Base-by-base conservation (phyloP, 1,140 invertebrate species). In the Arctopsyche grandis region DNA sequence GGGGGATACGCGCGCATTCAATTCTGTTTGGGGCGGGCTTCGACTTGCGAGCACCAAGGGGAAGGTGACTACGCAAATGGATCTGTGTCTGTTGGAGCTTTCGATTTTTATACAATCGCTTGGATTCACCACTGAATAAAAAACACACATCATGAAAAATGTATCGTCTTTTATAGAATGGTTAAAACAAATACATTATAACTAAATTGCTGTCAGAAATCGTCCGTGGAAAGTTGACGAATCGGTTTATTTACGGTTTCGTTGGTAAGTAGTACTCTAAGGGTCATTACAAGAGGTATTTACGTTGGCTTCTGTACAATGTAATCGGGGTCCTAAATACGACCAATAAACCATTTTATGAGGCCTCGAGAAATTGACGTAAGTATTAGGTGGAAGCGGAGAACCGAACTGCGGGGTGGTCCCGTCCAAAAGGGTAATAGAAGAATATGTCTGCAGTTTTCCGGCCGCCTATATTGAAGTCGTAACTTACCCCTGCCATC, bases 361-460 rank as follows among this genome's bases (percentile, higher is more conserved):
- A 69, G 43, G 16, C 70, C 75, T 46, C 69, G 58, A 46, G 58
- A 81, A 81, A 81, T 81, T 79, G 80, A 79, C 80, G 80, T 78
- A 63, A 74, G 74, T 81, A 77, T 77, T 76, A 79, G 73, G 77
- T 79, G 58, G 63, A 52, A 66, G 60, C 74, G 56, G 12, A 76
- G 58, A 76, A 76, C 60, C 48, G 58, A 76, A 76, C 14, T 12
- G 56, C 21, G 5, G 48, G 24, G 77, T 69, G 12, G 77, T n/a
- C 4, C 69, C 69, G 9, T 73, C 69, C 26, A 80, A 82, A 82
- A 82, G 79, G 81, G 81, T 80, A 82, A 80, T 82, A 79, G 81
- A 79, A 82, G 81, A 80, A 82, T 82, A 82, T 80, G 81, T 80
- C 77, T 82, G 81, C 79, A 82, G 76, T 82, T 82, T 80, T 80